Conservation (phyloP, 2,113 vertebrate genomes). For the Notothenia rossii region DNA sequence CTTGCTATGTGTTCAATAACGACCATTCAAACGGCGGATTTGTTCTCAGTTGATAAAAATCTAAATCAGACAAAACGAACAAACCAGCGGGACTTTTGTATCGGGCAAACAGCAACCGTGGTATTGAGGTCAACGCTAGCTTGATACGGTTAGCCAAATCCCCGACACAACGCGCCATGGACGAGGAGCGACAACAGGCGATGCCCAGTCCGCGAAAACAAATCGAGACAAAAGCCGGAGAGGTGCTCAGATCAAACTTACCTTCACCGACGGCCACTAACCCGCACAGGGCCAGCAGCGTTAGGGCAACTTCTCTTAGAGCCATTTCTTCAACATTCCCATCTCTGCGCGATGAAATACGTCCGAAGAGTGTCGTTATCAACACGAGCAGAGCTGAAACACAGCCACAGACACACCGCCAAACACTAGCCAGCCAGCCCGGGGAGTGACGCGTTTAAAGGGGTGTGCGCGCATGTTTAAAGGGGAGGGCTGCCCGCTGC, state of each 20-base stretch:
- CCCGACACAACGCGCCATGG: conserved; percentile 81
- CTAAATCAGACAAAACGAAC: not conserved
- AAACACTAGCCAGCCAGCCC: conserved; percentile 57
- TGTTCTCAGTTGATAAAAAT: not conserved
- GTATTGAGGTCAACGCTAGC: conserved; percentile 62
- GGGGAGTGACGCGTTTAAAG: conserved; percentile 80
- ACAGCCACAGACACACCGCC: conserved; percentile 77
- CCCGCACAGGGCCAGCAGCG: conserved; percentile 78
- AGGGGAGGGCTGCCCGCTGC: conserved; percentile 69
- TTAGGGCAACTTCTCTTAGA: conserved; percentile 67
- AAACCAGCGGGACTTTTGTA: not conserved
- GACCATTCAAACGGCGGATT: not conserved
- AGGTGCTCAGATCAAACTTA: conserved; percentile 72
- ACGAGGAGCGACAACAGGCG: conserved; percentile 79
- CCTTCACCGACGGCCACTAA: conserved; percentile 74
- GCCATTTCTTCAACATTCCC: conserved; percentile 83
- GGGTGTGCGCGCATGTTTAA: conserved; percentile 74
- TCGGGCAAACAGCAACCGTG: not conserved
- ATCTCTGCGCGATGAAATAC: conserved; percentile 81
- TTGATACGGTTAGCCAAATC: conserved; percentile 62
- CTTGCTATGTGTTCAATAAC: conserved; percentile 48
- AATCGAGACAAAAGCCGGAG: conserved; percentile 74
- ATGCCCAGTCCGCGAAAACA: conserved; percentile 75
- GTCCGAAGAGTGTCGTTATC: conserved; percentile 75
- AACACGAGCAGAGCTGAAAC: conserved; percentile 73